phyloP scores from a whole-genome alignment of 2,888 invertebrate genomes.

The Thecocarcelia acutangulata region DNA sequence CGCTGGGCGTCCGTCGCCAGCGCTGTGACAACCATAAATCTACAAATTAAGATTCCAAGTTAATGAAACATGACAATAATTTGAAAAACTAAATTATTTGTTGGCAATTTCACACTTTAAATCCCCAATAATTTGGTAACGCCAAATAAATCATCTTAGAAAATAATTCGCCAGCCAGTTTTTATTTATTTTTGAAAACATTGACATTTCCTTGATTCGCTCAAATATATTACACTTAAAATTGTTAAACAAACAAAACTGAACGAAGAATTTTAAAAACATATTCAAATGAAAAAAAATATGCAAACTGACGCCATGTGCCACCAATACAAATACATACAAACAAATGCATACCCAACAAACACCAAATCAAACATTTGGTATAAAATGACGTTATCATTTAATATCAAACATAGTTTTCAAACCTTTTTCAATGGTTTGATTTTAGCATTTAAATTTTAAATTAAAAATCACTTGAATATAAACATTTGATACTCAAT shows the following conservation, averaged over 20 bases:
- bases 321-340: slow-evolving; percentile 1
- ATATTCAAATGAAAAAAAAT: slow-evolving; percentile 4
- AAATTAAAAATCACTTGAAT: no score
- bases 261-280: slow-evolving; percentile 7
- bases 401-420: no score
- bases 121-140: slow-evolving; percentile 50
- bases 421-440: no score
- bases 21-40: not conserved
- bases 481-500: no score
- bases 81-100: slow-evolving; percentile 37
- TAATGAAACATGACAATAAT: slow-evolving; percentile 30
- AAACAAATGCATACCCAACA: not conserved
- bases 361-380: no score
- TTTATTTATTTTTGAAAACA: slow-evolving; percentile 44
- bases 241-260: slow-evolving; percentile 45
- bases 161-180: slow-evolving; percentile 23
- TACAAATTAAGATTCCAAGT: slow-evolving; percentile 10
- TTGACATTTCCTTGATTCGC: slow-evolving; percentile 62
- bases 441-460: no score
- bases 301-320: slow-evolving; percentile 54
- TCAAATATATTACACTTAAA: slow-evolving; percentile 62
- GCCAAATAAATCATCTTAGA: slow-evolving; percentile 63
- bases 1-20: slow-evolving; percentile 15
- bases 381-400: no score
- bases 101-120: slow-evolving; percentile 53